A percentile compares a stretch with the other conserved stretches of the same genome.
phyloP scores from a whole-genome alignment of 2,888 invertebrate species.

The Pherbina coryleti region DNA sequence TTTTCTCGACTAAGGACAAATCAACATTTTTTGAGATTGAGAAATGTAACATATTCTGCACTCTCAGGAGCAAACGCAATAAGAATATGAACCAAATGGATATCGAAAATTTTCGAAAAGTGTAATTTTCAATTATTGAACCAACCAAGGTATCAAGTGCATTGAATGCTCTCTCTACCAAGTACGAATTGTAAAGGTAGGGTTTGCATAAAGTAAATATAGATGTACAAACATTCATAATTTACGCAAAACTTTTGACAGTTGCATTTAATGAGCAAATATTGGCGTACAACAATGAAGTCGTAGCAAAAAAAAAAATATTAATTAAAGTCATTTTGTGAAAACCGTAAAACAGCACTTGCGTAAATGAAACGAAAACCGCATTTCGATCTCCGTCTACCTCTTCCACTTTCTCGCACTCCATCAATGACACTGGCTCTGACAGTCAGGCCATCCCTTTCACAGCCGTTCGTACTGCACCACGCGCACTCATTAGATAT shows the following conservation, averaged over 20 bases:
- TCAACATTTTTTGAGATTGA: too few species aligned
- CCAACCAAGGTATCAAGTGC: too few species aligned
- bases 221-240: too few species aligned
- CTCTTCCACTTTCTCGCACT: neutral
- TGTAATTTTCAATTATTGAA: too few species aligned
- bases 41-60: too few species aligned
- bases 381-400: neutral
- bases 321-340: slow-evolving; percentile 19
- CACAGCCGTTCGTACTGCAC: neutral
- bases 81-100: too few species aligned
- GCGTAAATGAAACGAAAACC: slow-evolving; percentile 13
- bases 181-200: too few species aligned
- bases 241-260: slow-evolving; percentile 6
- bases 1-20: too few species aligned
- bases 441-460: neutral
- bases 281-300: slow-evolving; percentile 29
- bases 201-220: too few species aligned
- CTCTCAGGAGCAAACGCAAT: too few species aligned
- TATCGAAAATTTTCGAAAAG: too few species aligned
- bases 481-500: neutral
- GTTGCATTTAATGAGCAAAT: slow-evolving; percentile 39
- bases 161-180: too few species aligned
- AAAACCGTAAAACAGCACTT: slow-evolving; percentile 22
- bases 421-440: neutral
- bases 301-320: slow-evolving; percentile 11